Percentiles rank a stretch among this genome's conserved stretches.
Evolutionary conservation across 2,888 invertebrate species (phyloP).

Genomic region (Amiota communis): DNA sequence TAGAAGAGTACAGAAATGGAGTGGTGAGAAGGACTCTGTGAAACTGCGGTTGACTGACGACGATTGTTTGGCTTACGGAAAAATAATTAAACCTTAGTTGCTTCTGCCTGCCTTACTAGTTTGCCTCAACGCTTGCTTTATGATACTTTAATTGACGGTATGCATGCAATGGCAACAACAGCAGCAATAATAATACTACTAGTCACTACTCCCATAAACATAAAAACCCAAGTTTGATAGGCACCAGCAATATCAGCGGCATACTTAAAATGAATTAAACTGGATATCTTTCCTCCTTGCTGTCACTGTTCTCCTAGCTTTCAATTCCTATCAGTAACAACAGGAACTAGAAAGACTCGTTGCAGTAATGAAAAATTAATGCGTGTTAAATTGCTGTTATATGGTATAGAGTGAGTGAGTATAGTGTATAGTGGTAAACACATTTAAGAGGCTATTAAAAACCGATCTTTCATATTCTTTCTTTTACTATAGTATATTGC

Average conservation of each 20-base stretch:
- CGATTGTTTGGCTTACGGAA: slow-evolving; percentile 37
- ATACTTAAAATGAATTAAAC: slow-evolving; percentile 52
- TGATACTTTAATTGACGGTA: slow-evolving; percentile 43
- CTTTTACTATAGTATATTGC: too few relatives aligned
- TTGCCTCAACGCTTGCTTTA: slow-evolving; percentile 47
- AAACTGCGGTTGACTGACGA: neutral
- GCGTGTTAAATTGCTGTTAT: slow-evolving; percentile 50
- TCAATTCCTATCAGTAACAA: slow-evolving; percentile 36
- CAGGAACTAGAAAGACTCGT: slow-evolving; percentile 43
- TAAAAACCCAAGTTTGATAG: slow-evolving; percentile 38
- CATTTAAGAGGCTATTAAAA: too few relatives aligned
- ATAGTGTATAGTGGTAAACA: too few relatives aligned
- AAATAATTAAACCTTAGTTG: slow-evolving; percentile 58
- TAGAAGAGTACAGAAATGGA: neutral
- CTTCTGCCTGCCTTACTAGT: too few relatives aligned
- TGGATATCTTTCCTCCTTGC: slow-evolving; percentile 3
- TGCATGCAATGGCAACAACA: slow-evolving; percentile 33
- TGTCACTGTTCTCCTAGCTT: slow-evolving; percentile 25
- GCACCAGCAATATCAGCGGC: slow-evolving; percentile 25
- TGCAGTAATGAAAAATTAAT: slow-evolving; percentile 59
- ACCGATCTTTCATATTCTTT: too few relatives aligned
- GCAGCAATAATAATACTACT: neutral
- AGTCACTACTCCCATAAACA: slow-evolving; percentile 38
- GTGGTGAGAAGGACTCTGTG: too few relatives aligned
- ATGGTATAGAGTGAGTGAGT: too few relatives aligned